Base-by-base conservation (phyloP, 2,888 invertebrate species). In the Drosophila leonis region DNA sequence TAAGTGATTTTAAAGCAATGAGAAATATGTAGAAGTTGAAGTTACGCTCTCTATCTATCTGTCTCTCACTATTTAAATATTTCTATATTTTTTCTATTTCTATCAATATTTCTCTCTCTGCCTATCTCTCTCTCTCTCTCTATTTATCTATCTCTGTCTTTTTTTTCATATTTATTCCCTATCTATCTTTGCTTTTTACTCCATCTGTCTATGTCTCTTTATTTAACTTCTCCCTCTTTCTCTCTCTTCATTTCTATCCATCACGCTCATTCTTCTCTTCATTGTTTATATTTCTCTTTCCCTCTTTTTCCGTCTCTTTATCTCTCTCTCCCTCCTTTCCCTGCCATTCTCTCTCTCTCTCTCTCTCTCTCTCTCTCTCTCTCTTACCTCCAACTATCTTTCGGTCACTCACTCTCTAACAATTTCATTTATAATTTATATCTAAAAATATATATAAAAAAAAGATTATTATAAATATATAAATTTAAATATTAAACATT, bases 301-400 rank as follows among this genome's bases (percentile, higher is more conserved):
- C 9, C 0, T 41, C 41, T 10, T 1, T 10, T 1, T 10, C 5
- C 4, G 0, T 41, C 1, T 9, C 41, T 18, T 9, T 24, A 9
- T 42, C 20, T 24, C 20, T 20, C 20, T 24, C 1, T 18, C 12
- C 5, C 4, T 42, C 20, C 8, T 39, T 8, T 9, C n/a, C 6
- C 39, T 39, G 2, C n/a, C n/a, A n/a, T 15, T n/a, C 3, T 6
- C 39, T 39, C 15, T 39, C 2, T 7, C n/a, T n/a, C 39, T n/a
- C 15, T 15, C 35, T 37, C 6, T 15, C 37, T 37, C 37, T 35
- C 13, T 13, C 13, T 13, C 5, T 35, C 13, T 15, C 41, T 9
- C 0, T 4, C 41, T 4, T 9, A 0, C 4, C 3, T 7, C 9
- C n/a, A n/a, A n/a, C 9, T 9, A 0, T n/a, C 8, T 39, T 8